Evolutionary conservation across 2,888 invertebrate genomes (phyloP), one percentile per base, ranked within the genome.

Genomic region (Macropis europaea): DNA sequence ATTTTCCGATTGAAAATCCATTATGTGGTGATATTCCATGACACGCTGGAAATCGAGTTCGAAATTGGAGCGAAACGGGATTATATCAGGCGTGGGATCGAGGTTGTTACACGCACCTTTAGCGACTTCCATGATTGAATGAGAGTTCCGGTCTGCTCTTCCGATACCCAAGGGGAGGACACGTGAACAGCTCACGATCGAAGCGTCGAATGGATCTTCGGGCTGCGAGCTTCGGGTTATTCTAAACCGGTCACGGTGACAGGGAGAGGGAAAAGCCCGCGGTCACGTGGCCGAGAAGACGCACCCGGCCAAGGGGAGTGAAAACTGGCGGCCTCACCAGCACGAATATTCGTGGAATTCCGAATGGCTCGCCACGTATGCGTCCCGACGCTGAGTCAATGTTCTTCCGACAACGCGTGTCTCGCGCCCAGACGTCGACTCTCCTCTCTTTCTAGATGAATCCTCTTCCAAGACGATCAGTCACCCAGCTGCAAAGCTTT

Each of bases 331-430:
- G 54, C 57, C 50, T 59, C 71, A 62, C 66, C 68, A 69, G 70
- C 50, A 40, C 43, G 77, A 79, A 77, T 85, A 86, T 86, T 85
- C 84, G 77, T 76, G 83, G 84, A 86, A 86, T 86, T 76, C 74
- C 67, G 64, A 52, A 54, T 67, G 66, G 73, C 78, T 79, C 75
- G 73, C 56, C 32, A 59, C 63, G 63, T 63, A 72, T 62, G 42
- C 62, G 50, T 52, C 47, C 36, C 48, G 63, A 53, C 48, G 60
- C 32, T 77, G 81, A 84, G 82, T 84, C 82, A 81, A 84, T 72
- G 77, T 69, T 76, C 77, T 61, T 53, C 61, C 34, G 70, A 42
- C 45, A 53, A 22, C 45, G 9, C 48, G 56, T 9, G 30, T 15
- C 26, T n/a, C 30, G 2, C 36, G 32, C 53, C 34, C 22, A 19